These are phyloP conservation scores for Alectoris magna DNA, from an alignment of 2,797 vertebrate genomes.

Conservation along the genomic window DNA sequence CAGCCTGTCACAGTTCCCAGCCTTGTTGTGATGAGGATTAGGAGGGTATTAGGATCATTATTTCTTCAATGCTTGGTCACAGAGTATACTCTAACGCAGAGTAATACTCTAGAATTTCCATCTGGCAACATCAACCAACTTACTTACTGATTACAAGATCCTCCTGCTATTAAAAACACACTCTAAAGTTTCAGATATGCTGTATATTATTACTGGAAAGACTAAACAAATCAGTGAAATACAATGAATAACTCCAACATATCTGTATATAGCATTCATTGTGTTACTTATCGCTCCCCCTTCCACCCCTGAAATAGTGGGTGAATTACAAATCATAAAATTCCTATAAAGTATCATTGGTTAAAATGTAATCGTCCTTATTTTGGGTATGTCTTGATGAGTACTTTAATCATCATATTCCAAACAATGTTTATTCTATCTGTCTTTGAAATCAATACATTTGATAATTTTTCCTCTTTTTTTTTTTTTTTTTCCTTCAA, in stretches of 20 bases:
- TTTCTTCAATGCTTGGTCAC: background rate
- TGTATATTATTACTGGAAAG: background rate
- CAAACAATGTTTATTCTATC: background rate
- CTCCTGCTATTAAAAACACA: background rate
- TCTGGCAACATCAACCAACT: background rate
- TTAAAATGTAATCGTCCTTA: background rate
- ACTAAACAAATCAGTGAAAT: background rate
- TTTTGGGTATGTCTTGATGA: background rate
- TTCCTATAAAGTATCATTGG: rapidly evolving
- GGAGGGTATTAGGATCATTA: background rate
- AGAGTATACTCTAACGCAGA: background rate
- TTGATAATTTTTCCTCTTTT: background rate
- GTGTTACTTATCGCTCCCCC: background rate
- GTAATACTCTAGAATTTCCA: background rate
- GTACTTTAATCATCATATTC: background rate
- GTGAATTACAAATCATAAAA: background rate
- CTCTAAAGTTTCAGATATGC: background rate
- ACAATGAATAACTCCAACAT: background rate
- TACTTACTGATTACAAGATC: background rate
- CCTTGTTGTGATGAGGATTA: background rate
- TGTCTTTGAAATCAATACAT: background rate
- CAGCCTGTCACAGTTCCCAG: background rate
- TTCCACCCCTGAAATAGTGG: background rate
- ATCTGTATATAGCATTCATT: background rate
- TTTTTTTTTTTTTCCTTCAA: background rate